Base-by-base conservation (phyloP, 2,113 vertebrate genomes). In the Platycercus adscitus region DNA sequence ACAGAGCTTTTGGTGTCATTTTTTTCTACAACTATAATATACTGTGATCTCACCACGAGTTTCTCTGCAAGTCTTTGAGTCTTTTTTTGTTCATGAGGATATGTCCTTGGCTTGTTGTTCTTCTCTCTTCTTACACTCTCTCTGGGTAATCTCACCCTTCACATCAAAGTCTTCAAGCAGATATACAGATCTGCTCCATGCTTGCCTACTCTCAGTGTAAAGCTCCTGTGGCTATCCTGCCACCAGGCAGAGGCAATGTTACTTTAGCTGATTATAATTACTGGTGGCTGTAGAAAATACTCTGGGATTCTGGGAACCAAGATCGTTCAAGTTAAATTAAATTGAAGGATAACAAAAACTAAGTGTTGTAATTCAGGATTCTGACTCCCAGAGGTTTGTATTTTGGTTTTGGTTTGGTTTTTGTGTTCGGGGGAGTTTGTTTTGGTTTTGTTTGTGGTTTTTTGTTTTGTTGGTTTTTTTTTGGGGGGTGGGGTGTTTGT, bases 191-290 rank as follows among this genome's bases (percentile, higher is more conserved):
- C 66, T 82, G 55, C 26, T 92, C 13, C 39, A 4, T 50, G 58
- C 49, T 85, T 89, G 52, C 66, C 63, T 31, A 39, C 25, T 65
- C 72, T 58, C 37, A 78, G 19, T 16, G 71, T 29, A 76, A 72
- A 91, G 41, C 49, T 88, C 41, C 60, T 46, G 64, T 78, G 68
- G 21, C 58, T 88, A 10, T 72, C n/a, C 46, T 53, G 49, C 49
- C 44, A 53, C 52, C 50, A 88, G 71, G 24, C 44, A 86, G 26
- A 89, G 4, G 5, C 46, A 77, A 33, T 73, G 41, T 82, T 80
- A 72, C 61, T 91, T 88, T 77, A 88, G 44, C 49, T 83, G 71
- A 65, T 95, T 88, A 90, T 88, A 91, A 88, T 94, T 85, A 76
- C 26, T 46, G 12, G 16, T 85, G 78, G 20, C 84, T 93, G 63